These are phyloP conservation scores for Liodrosophila aerea DNA, from an alignment of 2,888 invertebrate species.

Conservation along the genomic window DNA sequence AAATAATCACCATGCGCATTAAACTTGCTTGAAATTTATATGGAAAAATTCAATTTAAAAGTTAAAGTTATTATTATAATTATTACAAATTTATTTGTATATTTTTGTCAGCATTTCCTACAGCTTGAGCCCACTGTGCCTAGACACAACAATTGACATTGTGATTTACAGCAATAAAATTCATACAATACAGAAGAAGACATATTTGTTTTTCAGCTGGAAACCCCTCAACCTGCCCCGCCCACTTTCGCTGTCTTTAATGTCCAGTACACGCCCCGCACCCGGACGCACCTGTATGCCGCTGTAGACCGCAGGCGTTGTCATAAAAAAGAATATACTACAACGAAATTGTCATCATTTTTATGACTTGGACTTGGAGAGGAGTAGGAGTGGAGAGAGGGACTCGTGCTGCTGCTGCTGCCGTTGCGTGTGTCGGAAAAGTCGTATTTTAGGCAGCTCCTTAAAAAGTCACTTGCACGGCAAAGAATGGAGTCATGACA, in stretches of 20 bases:
- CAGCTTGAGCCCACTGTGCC: constrained; percentile 44
- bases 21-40: no score
- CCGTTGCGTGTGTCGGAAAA: constrained; percentile 62
- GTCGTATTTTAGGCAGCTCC: constrained; percentile 71
- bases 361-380: constrained; percentile 45
- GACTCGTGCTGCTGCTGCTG: constrained; percentile 15
- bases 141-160: constrained; percentile 59
- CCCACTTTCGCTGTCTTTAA: neutral
- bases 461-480: constrained; percentile 55
- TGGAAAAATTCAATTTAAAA: no score
- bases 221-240: constrained; percentile 6
- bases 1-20: neutral
- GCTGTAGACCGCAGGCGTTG: constrained; percentile 57
- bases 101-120: neutral
- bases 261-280: constrained; percentile 1
- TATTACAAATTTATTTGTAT: neutral
- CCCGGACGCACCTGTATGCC: constrained; percentile 44
- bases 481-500: constrained; percentile 45
- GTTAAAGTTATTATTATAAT: no score
- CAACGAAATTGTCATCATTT: constrained; percentile 74
- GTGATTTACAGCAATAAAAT: constrained; percentile 66
- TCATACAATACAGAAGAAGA: constrained; percentile 53
- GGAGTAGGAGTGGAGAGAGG: constrained; percentile 3
- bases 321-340: constrained; percentile 53
- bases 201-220: constrained; percentile 31